Evolutionary conservation across 1,140 invertebrate species (phyloP), one percentile per base, ranked within the genome.

Genomic region (Calliphora vicina): DNA sequence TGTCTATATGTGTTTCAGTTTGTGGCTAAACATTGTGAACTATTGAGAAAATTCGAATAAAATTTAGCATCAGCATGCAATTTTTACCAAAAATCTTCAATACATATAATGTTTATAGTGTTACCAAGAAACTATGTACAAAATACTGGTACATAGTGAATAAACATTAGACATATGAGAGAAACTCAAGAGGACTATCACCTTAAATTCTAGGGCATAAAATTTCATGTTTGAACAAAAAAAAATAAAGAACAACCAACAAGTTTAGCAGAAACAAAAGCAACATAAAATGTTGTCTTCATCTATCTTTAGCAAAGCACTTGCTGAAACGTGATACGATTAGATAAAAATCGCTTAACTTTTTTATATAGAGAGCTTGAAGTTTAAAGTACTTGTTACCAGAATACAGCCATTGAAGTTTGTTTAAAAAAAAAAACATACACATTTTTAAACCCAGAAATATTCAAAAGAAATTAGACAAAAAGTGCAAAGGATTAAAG

Each of bases 271-370:
- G 12, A 29, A n/a, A 13, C 15, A 8, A 13, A 3, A 73, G 8
- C 26, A 42, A 20, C 20, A 29, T 42, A 20, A 78, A 42, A 45
- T 43, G 17, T 35, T n/a, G 26, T 74, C 26, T 74, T 74, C 27
- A 74, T 35, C n/a, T 73, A 76, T 76, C 74, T 42, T 78, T 23
- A 78, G 74, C 35, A 78, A 78, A 78, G 74, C 74, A 78, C 74
- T 78, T 78, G 74, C 74, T 45, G 35, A 78, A 78, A 78, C 74
- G 74, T 78, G 74, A 78, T 43, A 25, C 35, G 74, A 78, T 78
- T 78, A 78, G 72, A 35, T n/a, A 29, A 74, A 74, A 74, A 74
- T 6, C 29, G 72, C 72, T 74, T 74, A 74, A 74, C 23, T 74
- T 74, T n/a, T n/a, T 23, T 29, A 74, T 74, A 50, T 35, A 35